Base-by-base conservation (phyloP, 1,140 invertebrate genomes). In the Drosophila santomea region DNA sequence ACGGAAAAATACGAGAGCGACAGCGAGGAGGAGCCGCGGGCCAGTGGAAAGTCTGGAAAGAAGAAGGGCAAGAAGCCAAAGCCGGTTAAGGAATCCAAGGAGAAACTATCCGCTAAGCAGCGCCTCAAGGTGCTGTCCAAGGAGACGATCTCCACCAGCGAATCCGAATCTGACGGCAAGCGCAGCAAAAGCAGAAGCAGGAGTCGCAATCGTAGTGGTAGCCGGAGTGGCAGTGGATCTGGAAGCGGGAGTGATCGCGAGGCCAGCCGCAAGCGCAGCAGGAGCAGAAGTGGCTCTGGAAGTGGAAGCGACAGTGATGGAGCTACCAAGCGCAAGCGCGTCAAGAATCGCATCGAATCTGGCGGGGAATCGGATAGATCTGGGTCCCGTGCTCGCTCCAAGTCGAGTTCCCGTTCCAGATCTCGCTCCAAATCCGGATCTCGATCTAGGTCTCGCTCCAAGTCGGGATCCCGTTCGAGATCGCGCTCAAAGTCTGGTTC, bases 141-240 rank as follows among this genome's bases (percentile, higher is more conserved):
- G 93, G 98, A 97, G 69, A 98, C 97, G 0, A 98, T 99, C 62
- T 99, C 98, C 0, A 98, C 97, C 0, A 98, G 97, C 80, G 97
- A 98, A 86, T 97, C 97, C 0, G 97, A 98, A 54, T 97, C 96
- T 51, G 97, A 98, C 43, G 92, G 93, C 75, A 93, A 84, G 35
- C 77, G 84, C 0, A 91, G 91, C 47, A 91, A 85, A 11, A 92
- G 91, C 1, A 59, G 79, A 10, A 85, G 80, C 32, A 74, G 86
- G 23, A 93, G 90, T 6, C 68, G 58, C 11, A 86, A 78, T 0
- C 57, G 72, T 25, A 92, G 90, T 3, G 80, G 80, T 5, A 83
- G 92, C 64, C 28, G 52, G 12, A 69, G 51, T 57, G 59, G 60
- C 11, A 78, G 74, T 43, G 75, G 51, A 28, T 69, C 63, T 5